Base-by-base conservation (phyloP, 2,797 vertebrate genomes). In the Danio choprae region DNA sequence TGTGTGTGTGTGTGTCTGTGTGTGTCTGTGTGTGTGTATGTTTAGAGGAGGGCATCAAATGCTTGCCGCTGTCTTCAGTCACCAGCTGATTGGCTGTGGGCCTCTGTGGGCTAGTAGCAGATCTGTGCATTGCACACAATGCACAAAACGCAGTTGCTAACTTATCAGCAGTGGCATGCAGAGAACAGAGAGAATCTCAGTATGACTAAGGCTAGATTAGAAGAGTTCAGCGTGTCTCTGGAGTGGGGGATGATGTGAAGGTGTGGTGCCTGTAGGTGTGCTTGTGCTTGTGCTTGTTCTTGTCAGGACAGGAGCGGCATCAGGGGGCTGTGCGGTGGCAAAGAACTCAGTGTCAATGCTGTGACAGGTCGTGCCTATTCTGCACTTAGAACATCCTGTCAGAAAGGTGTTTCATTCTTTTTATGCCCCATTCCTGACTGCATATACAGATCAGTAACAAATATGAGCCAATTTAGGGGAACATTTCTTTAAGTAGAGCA, bases 271-370 rank as follows among this genome's bases (percentile, higher is more conserved):
- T 96, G 88, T 88, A 91, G 91, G 90, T 94, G 93, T 94, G 94
- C 94, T 93, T 94, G 93, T 94, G 90, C 89, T 90, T 93, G 92
- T 94, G 94, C 93, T 93, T 93, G 93, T 94, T 95, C 96, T 95
- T 98, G 96, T 97, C 94, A 92, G 95, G 95, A 98, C 96, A 96
- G 93, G 96, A 92, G 93, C 92, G 87, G 95, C 94, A 93, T 96
- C 95, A 95, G 92, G 92, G 90, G 92, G 87, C 88, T 91, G 87
- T 90, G 90, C 89, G 93, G 89, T 69, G 70, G 80, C 63, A 76
- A 63, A 44, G 68, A 74, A 67, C 67, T 81, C 88, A 93, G 93
- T 93, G 95, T 95, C 93, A 93, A 93, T 92, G 90, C 94, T 95
- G 96, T 96, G 96, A 97, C 96, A 96, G 93, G 89, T 86, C 90